Evolutionary conservation across 2,113 vertebrate species (phyloP).

Genomic region (Butorides virescens): DNA sequence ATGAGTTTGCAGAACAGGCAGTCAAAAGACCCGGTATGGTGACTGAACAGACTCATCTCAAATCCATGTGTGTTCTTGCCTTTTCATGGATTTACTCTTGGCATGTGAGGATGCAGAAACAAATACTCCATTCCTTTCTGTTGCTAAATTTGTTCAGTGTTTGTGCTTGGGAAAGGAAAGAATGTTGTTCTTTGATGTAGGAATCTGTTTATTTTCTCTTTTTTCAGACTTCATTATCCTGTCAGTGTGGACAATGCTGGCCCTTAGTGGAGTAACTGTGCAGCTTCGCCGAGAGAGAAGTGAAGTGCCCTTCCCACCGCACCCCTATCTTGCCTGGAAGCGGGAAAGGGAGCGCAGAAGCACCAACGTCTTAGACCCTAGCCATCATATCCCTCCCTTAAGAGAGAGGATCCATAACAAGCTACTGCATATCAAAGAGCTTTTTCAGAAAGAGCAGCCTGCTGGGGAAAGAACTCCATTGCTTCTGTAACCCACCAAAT

Average conservation of each 20-base stretch:
- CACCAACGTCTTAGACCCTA: constrained; percentile 94
- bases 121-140: not conserved
- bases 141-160: not conserved
- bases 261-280: constrained; percentile 77
- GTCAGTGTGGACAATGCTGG: constrained; percentile 86
- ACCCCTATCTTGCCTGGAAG: constrained; percentile 90
- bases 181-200: not conserved
- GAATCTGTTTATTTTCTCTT: not conserved
- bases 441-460: constrained; percentile 74
- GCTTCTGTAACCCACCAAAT: constrained; percentile 75
- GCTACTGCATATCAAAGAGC: constrained; percentile 63
- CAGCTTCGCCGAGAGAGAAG: constrained; percentile 87
- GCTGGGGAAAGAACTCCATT: constrained; percentile 89
- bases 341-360: constrained; percentile 88
- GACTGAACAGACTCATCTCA: not conserved
- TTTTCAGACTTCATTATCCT: constrained; percentile 85
- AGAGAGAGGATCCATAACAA: constrained; percentile 78
- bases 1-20: not conserved
- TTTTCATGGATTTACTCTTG: not conserved
- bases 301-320: constrained; percentile 84
- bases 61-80: not conserved
- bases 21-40: not conserved
- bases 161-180: not conserved
- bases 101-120: not conserved
- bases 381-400: constrained; percentile 87